Evolutionary conservation across 2,888 invertebrate species (phyloP), one percentile per base, ranked within the genome.

Genomic region (Trichopoda pennipes): DNA sequence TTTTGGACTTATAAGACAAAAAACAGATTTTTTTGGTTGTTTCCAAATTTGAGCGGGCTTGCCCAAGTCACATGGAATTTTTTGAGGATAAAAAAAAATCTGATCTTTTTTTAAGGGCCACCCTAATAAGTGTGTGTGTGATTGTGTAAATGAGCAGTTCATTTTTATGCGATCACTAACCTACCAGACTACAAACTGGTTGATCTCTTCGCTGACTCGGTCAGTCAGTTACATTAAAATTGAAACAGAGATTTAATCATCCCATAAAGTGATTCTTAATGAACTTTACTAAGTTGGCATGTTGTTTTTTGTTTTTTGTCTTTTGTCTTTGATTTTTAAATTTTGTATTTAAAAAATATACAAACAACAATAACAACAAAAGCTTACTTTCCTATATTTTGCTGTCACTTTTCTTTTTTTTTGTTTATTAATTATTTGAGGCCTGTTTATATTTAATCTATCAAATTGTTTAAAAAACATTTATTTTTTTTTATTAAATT

Each of bases 181-280:
- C 76, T 32, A 44, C 28, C 55, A n/a, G 55, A 56, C 70, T 55
- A 19, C 38, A 70, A 53, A 78, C 63, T 64, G 70, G 61, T 61
- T 72, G 64, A 42, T 51, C 38, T 10, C 44, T 47, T 63, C 44
- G 55, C n/a, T 53, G 28, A 28, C 28, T 28, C 28, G 51, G 66
- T 76, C 53, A 53, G 55, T 56, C 42, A 51, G 55, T 70, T 8
- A 35, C 35, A 35, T 47, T 55, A 0, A 63, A 58, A 51, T 63
- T 19, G 12, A 23, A 72, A 72, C 32, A 35, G 19, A 32, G 61
- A 73, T 53, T 61, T 66, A 38, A 73, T 73, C 19, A 68, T 68
- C 35, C 12, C 53, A 69, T 42, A 69, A 80, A 80, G 69, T 74
- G 74, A 80, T 80, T 74, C 69, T 69, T 74, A 74, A 80, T 80